Evolutionary conservation across 1,140 invertebrate species (phyloP).

Genomic region (Leguminivora glycinivorella): DNA sequence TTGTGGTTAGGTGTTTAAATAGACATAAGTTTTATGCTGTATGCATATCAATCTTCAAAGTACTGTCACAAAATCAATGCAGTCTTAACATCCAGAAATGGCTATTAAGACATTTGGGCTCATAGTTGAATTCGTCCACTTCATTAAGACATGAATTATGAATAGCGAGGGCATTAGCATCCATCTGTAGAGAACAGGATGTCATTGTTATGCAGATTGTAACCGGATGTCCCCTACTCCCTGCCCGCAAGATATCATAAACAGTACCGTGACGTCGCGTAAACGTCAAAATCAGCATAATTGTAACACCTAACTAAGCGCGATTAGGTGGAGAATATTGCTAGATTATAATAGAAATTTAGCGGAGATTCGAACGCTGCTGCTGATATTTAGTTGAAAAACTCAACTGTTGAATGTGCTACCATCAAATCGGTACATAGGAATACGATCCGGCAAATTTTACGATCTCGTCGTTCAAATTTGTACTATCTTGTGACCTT

Average conservation of each 20-base stretch:
- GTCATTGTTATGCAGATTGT: slow-evolving; percentile 75
- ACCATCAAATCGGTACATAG: too few species aligned
- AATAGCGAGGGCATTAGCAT: slow-evolving; percentile 64
- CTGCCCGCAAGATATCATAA: slow-evolving; percentile 22
- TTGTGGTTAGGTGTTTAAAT: too few species aligned
- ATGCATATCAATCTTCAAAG: too few species aligned
- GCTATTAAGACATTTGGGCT: slow-evolving; percentile 34
- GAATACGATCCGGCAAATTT: too few species aligned
- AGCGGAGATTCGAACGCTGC: neutral
- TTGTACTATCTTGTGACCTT: too few species aligned
- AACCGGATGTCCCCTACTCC: slow-evolving; percentile 57
- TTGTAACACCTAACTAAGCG: neutral
- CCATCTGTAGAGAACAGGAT: slow-evolving; percentile 58
- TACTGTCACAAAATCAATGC: too few species aligned
- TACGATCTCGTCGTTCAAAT: too few species aligned
- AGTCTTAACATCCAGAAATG: neutral
- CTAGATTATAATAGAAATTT: neutral
- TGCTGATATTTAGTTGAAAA: neutral
- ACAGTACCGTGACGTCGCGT: slow-evolving; percentile 4
- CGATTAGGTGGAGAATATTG: neutral
- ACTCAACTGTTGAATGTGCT: neutral
- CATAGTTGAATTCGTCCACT: slow-evolving; percentile 47
- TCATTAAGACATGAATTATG: slow-evolving; percentile 74
- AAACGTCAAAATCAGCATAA: slow-evolving; percentile 12
- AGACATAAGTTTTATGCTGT: too few species aligned